Percentiles rank a stretch among this genome's conserved stretches.
These are phyloP conservation scores for Galeruca laticollis DNA, from an alignment of 2,888 invertebrate species.

Conservation along the genomic window DNA sequence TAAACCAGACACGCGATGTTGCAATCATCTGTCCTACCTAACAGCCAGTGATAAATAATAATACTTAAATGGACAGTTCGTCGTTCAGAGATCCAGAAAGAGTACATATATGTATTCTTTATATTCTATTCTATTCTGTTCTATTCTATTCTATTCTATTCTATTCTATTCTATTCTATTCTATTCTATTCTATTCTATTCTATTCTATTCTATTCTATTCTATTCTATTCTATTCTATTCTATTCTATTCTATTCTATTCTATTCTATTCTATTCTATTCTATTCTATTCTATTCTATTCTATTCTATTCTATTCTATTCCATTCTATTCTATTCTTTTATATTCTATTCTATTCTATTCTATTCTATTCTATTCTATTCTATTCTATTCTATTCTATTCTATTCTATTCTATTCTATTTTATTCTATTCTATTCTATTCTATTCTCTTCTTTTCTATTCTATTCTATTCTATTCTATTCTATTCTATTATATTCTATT, in stretches of 20 bases:
- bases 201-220: background rate
- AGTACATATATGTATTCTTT: too few species aligned
- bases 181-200: background rate
- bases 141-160: too few species aligned
- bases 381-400: background rate
- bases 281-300: too few species aligned
- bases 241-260: background rate
- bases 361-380: background rate
- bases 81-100: too few species aligned
- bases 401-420: background rate
- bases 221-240: background rate
- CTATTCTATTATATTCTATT: background rate
- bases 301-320: background rate
- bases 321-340: background rate
- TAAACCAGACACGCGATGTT: too few species aligned
- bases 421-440: background rate
- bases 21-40: too few species aligned
- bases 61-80: too few species aligned
- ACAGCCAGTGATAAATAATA: too few species aligned
- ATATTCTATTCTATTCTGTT: too few species aligned
- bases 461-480: too few species aligned
- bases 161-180: background rate
- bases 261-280: background rate
- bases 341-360: background rate
- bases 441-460: background rate